Evolutionary conservation across 2,113 vertebrate genomes (phyloP).

Genomic region (Crotalus horridus): DNA sequence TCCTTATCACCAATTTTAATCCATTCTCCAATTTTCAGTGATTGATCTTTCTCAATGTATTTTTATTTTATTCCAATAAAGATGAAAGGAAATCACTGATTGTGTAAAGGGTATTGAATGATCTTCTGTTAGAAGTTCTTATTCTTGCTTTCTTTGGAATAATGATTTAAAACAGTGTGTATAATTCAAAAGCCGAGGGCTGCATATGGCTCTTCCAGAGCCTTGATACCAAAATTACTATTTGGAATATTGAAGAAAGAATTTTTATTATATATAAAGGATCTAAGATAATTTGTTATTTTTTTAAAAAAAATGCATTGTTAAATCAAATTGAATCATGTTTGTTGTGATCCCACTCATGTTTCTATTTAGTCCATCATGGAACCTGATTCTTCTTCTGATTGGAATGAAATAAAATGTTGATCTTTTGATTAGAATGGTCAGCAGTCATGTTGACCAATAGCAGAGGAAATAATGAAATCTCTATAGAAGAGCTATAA

Average conservation of each 20-base stretch:
- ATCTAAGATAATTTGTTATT: background rate
- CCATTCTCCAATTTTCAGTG: background rate
- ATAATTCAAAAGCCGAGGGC: background rate
- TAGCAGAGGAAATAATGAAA: background rate
- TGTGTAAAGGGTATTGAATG: background rate
- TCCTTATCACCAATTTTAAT: background rate
- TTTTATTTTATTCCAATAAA: background rate
- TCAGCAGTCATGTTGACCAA: background rate
- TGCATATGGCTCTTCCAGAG: background rate
- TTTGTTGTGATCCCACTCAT: background rate
- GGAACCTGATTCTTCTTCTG: background rate
- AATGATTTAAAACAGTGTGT: background rate
- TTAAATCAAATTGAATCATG: background rate
- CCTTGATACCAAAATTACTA: background rate
- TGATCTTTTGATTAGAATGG: background rate
- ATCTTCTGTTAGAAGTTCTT: background rate
- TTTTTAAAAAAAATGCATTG: background rate
- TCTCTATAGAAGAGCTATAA: constrained; percentile 3
- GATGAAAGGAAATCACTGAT: background rate
- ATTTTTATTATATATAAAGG: background rate
- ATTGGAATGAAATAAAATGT: background rate
- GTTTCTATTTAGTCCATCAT: background rate
- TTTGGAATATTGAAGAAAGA: background rate
- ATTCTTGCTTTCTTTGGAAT: background rate
- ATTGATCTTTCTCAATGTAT: background rate